Base-by-base conservation (phyloP, 2,797 vertebrate species). In the Pantherophis alleghaniensis region DNA sequence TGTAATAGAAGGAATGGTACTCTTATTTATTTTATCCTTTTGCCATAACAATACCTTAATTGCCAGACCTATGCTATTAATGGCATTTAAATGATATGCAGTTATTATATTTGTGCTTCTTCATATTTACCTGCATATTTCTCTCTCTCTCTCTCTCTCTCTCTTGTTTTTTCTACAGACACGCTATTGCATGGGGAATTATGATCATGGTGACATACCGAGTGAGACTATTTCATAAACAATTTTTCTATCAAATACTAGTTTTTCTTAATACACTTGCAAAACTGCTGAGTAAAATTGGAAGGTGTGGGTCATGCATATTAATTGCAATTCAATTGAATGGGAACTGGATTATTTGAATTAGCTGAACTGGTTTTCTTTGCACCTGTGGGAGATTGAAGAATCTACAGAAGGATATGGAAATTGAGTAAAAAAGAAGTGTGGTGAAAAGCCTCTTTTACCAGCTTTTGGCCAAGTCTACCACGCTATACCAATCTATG, bases 131-230 rank as follows among this genome's bases (percentile, higher is more conserved):
- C n/a, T 37, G 86, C 57, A 61, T 89, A 66, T 90, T 66, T 53
- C 32, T 37, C 24, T 37, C 37, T 86, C 79, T 12, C 56, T 13
- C 55, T 74, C 55, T 74, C 42, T 37, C 37, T 66, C 32, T 32
- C 32, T 94, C 37, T 74, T 66, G 28, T 88, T 93, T 66, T 66
- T 95, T 93, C 92, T 91, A 28, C 97, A 99, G 99, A 98, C 96
- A 87, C 69, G 95, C 96, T 96, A 93, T 93, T 94, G 92, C 99
- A 98, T 93, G 97, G 94, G 53, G 99, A 99, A 97, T 97, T 99
- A 97, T 99, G 98, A 98, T 98, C 96, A 86, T 93, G 92, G 94
- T 94, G 90, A 96, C 94, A 91, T 95, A 97, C 94, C 93, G 97
- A 94, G 94, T 96, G 66, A 94, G 96, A 98, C 98, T 98, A 96